These are phyloP conservation scores for Rhabdomys dilectus DNA, from an alignment of 2,113 vertebrate species.

Conservation along the genomic window DNA sequence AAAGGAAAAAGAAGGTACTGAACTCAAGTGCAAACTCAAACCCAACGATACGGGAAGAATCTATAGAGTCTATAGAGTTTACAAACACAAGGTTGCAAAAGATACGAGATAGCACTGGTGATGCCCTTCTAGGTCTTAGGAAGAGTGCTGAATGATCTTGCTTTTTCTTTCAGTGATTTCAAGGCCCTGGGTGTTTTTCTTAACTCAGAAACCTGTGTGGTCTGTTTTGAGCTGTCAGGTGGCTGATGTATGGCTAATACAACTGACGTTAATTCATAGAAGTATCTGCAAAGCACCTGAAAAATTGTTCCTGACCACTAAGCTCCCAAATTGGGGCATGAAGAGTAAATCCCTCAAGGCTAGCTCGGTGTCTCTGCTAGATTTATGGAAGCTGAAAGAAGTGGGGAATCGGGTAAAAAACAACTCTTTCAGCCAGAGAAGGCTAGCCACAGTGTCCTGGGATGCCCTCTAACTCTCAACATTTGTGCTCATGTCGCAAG, in stretches of 20 bases:
- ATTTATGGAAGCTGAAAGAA: constrained; percentile 14
- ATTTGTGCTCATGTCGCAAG: not conserved
- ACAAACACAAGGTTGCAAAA: not conserved
- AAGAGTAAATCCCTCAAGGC: not conserved
- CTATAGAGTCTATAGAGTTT: not conserved
- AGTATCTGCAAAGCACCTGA: constrained; percentile 46
- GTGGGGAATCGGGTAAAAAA: not conserved
- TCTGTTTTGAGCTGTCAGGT: constrained; percentile 30
- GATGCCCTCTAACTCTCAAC: not conserved
- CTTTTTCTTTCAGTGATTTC: not conserved
- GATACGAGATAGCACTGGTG: not conserved
- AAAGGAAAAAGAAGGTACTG: not conserved
- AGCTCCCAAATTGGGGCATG: constrained; percentile 17
- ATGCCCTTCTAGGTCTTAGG: not conserved
- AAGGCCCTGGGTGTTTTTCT: not conserved
- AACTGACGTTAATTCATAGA: constrained; percentile 60
- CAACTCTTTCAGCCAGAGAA: not conserved
- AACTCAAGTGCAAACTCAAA: not conserved
- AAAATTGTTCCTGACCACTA: constrained; percentile 41
- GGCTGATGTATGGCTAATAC: not conserved
- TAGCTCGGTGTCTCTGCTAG: constrained; percentile 7
- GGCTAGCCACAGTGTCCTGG: not conserved
- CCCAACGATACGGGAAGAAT: not conserved
- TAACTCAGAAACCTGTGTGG: not conserved
- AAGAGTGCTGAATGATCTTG: not conserved